phyloP scores from a whole-genome alignment of 2,113 vertebrate genomes.

The Turdus rufiventris region DNA sequence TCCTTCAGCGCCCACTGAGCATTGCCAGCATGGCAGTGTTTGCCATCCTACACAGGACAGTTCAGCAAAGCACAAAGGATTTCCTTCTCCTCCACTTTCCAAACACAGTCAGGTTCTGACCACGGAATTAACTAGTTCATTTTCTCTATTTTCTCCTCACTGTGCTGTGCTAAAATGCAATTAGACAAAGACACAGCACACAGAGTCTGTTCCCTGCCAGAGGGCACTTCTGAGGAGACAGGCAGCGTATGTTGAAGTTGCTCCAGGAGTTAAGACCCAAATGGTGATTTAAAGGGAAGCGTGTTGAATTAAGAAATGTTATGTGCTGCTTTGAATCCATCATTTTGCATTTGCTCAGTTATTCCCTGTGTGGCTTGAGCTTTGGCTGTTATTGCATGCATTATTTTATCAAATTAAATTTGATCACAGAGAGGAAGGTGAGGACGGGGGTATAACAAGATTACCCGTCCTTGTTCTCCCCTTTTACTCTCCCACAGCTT shows the following conservation, averaged over 20 bases:
- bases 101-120: neutral
- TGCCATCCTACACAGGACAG: neutral
- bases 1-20: neutral
- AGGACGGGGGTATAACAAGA: neutral
- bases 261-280: slow-evolving; percentile 50
- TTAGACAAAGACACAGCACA: neutral
- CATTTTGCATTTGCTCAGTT: slow-evolving; percentile 50
- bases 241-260: neutral
- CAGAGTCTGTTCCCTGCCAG: slow-evolving; percentile 32
- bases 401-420: slow-evolving; percentile 63
- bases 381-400: slow-evolving; percentile 39
- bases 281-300: slow-evolving; percentile 59
- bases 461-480: neutral
- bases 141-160: slow-evolving; percentile 18
- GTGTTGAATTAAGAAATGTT: slow-evolving; percentile 26
- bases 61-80: slow-evolving; percentile 5
- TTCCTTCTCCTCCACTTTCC: neutral
- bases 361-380: slow-evolving; percentile 51
- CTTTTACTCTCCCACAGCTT: neutral
- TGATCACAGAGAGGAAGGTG: slow-evolving; percentile 1
- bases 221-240: slow-evolving; percentile 47
- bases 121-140: neutral
- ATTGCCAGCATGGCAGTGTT: rapidly evolving
- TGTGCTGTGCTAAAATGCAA: neutral
- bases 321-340: slow-evolving; percentile 48